Evolutionary conservation across 2,113 vertebrate genomes (phyloP).

Genomic region (Holacanthus passer): DNA sequence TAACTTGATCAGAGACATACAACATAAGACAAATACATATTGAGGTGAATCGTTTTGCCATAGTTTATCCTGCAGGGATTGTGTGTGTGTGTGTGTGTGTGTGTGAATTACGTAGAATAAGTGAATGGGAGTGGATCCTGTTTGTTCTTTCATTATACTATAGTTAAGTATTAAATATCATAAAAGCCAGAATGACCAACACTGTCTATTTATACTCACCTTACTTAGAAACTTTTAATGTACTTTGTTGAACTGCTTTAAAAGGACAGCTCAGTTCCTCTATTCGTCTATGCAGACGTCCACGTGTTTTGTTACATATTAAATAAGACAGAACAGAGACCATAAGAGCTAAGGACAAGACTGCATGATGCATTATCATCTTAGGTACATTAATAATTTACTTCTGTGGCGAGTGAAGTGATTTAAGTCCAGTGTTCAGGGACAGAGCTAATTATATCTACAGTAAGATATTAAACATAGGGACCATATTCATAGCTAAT

Average conservation of each 20-base stretch:
- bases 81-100: background rate
- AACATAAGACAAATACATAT: background rate
- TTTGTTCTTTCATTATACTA: background rate
- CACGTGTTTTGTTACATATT: background rate
- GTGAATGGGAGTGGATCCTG: background rate
- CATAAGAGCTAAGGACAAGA: constrained; percentile 16
- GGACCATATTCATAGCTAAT: background rate
- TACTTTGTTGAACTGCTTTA: constrained; percentile 20
- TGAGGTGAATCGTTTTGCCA: background rate
- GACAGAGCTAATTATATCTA: background rate
- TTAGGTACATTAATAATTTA: constrained; percentile 26
- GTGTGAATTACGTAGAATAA: background rate
- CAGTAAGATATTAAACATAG: background rate
- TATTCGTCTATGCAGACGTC: background rate
- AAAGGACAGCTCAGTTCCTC: background rate
- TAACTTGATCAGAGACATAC: background rate
- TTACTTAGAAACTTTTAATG: constrained; percentile 5
- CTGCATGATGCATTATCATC: background rate
- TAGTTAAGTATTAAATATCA: background rate
- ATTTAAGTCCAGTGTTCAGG: background rate
- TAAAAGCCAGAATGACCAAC: background rate
- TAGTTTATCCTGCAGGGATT: background rate
- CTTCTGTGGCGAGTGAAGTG: background rate
- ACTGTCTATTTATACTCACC: background rate
- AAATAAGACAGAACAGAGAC: constrained; percentile 18